Evolutionary conservation across 2,113 vertebrate genomes (phyloP).

Genomic region (Aythya baeri): DNA sequence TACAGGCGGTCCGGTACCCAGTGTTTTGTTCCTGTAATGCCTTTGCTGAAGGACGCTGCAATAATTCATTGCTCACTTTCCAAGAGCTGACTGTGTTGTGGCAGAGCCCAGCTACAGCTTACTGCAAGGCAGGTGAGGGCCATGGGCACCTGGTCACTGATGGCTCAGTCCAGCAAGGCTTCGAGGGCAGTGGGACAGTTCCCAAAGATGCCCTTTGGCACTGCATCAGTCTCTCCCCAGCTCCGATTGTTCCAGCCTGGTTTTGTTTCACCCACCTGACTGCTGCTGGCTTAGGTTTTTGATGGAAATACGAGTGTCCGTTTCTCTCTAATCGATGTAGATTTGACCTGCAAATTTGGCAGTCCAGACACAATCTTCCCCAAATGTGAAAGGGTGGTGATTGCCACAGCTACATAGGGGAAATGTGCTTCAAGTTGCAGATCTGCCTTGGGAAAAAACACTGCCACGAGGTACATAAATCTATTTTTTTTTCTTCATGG

Average conservation of each 20-base stretch:
- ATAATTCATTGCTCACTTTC: background rate
- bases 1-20: fast-evolving
- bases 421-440: fast-evolving
- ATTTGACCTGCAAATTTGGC: background rate
- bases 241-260: background rate
- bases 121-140: fast-evolving
- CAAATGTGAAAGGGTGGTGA: fast-evolving
- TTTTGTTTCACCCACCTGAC: background rate
- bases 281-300: background rate
- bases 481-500: fast-evolving
- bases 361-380: background rate
- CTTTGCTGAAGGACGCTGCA: background rate
- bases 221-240: background rate
- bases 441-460: background rate
- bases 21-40: background rate
- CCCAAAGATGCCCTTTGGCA: background rate
- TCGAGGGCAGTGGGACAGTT: fast-evolving
- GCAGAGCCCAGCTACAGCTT: background rate
- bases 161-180: fast-evolving
- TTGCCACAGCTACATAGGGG: background rate
- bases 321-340: background rate
- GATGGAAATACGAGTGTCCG: background rate
- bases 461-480: fast-evolving
- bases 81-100: fast-evolving
- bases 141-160: background rate